phyloP scores from a whole-genome alignment of 2,797 vertebrate genomes.

The Takifugu rubripes region DNA sequence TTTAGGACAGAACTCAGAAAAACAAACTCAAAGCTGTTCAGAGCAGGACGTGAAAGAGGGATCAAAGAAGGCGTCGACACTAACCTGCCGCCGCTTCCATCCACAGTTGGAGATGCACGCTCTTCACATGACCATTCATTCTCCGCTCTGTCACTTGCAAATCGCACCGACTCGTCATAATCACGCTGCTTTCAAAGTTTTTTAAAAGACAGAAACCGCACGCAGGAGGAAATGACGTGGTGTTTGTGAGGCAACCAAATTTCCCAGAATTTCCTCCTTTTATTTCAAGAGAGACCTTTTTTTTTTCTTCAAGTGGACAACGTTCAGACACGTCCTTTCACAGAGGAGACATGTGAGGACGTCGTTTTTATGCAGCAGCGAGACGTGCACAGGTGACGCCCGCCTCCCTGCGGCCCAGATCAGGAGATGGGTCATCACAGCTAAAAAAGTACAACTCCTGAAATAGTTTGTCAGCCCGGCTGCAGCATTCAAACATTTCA shows the following conservation, averaged over 20 bases:
- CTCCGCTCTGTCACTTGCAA: slow-evolving; percentile 62
- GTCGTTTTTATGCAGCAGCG: too few species aligned
- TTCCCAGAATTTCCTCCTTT: slow-evolving; percentile 76
- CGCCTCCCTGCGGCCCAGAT: too few species aligned
- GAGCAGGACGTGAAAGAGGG: too few species aligned
- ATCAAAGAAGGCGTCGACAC: slow-evolving; percentile 29
- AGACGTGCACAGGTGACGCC: too few species aligned
- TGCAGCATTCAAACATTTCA: neutral
- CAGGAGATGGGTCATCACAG: too few species aligned
- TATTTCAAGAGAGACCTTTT: slow-evolving; percentile 22
- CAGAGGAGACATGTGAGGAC: too few species aligned
- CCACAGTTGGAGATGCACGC: slow-evolving; percentile 64
- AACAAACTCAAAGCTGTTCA: too few species aligned
- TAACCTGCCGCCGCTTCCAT: slow-evolving; percentile 71
- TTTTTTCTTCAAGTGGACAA: slow-evolving; percentile 17
- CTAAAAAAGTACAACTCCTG: too few species aligned
- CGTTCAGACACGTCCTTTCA: neutral
- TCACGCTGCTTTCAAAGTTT: slow-evolving; percentile 71
- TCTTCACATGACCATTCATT: slow-evolving; percentile 79
- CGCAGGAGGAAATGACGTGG: slow-evolving; percentile 78
- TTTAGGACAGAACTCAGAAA: too few species aligned
- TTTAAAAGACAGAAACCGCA: slow-evolving; percentile 74
- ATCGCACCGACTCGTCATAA: slow-evolving; percentile 67
- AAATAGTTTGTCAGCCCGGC: too few species aligned
- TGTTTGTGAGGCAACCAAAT: slow-evolving; percentile 75